Evolutionary conservation across 2,888 invertebrate genomes (phyloP).

Genomic region (Augochlorella aurata): DNA sequence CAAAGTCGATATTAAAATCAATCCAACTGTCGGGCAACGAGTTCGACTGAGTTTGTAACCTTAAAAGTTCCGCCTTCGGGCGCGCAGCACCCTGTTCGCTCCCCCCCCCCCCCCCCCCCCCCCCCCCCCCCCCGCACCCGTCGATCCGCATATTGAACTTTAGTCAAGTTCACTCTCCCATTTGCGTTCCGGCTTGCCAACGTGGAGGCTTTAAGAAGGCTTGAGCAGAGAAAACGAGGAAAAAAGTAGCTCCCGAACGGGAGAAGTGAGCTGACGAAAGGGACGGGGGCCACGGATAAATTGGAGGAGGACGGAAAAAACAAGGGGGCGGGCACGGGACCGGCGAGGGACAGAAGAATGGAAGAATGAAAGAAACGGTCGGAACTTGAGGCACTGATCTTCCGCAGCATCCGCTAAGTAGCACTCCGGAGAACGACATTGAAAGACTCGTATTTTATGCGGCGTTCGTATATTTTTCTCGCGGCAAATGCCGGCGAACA

Average conservation of each 20-base stretch:
- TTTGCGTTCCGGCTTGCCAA: constrained; percentile 73
- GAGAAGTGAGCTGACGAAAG: constrained; percentile 4
- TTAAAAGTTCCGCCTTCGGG: constrained; percentile 67
- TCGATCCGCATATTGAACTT: constrained; percentile 75
- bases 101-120: not conserved
- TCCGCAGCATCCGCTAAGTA: constrained; percentile 63
- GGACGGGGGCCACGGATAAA: not conserved
- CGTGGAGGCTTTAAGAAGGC: constrained; percentile 58
- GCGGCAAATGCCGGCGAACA: not conserved
- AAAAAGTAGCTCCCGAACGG: constrained; percentile 9
- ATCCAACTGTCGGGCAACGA: constrained; percentile 77
- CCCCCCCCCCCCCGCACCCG: constrained; percentile 7
- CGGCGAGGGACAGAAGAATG: constrained; percentile 33
- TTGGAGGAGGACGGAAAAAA: constrained; percentile 23
- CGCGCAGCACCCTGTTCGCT: constrained; percentile 6
- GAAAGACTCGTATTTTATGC: constrained; percentile 57
- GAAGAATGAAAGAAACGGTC: constrained; percentile 57
- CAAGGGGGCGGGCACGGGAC: not conserved
- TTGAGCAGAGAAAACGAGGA: constrained; percentile 49
- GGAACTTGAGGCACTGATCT: constrained; percentile 61
- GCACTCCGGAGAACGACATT: constrained; percentile 52
- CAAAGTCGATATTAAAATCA: constrained; percentile 81
- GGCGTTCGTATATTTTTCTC: constrained; percentile 51
- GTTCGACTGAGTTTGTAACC: constrained; percentile 78
- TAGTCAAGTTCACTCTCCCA: constrained; percentile 78